Base-by-base conservation (phyloP, 2,113 vertebrate genomes). In the Uria lomvia region DNA sequence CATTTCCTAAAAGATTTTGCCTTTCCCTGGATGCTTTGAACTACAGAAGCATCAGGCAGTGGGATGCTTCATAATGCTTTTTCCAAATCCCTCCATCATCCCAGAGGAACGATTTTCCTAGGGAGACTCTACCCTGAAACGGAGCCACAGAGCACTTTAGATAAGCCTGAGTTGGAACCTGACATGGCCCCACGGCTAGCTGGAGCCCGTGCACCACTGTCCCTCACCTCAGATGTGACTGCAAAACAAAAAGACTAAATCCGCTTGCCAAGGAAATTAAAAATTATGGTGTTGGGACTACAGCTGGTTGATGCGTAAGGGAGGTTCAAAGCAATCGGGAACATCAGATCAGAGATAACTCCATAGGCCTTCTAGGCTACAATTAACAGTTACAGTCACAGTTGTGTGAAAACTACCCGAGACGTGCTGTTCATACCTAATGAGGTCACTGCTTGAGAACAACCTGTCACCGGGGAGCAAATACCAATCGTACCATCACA, bases 141-240 rank as follows among this genome's bases (percentile, higher is more conserved):
- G 1, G 66, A 62, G 38, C 34, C 24, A 22, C 55, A 53, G 9
- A 52, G 27, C 40, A 24, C 11, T 75, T 85, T 9, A 82, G 67
- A 27, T 43, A n/a, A 89, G 26, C 17, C 71, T 3, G 3, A 73
- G 36, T 23, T 7, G 53, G 65, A 72, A 30, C 26, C 30, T 49
- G 38, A n/a, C 32, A n/a, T 17, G 30, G 38, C 22, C 58, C 59
- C 34, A 11, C 0, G 0, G 70, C 18, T 43, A 74, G 47, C 38
- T 40, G 36, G 7, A 78, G 59, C 27, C 34, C 4, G 0, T 2
- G 3, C 20, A 29, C 29, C 22, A 2, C 22, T 7, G 4, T 13
- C 47, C 27, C 40, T n/a, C 5, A 1, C 21, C 24, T 36, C 36
- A 18, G 49, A 38, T 1, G 11, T 2, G 2, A 16, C 0, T 27